Base-by-base conservation (phyloP, 2,797 vertebrate genomes). In the Acrossocheilus fasciatus region DNA sequence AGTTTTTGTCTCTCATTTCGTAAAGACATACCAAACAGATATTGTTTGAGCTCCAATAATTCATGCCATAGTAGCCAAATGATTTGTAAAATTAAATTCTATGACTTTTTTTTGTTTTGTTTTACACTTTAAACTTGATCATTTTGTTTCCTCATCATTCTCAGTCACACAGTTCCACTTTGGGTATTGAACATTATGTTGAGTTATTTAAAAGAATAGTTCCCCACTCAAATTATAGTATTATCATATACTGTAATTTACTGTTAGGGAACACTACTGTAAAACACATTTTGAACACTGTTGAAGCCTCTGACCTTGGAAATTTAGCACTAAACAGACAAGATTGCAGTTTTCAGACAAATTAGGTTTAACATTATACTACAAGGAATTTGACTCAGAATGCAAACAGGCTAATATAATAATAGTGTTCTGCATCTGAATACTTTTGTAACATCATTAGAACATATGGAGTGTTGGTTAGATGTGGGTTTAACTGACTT, bases 401-500 rank as follows among this genome's bases (percentile, higher is more conserved):
- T 23, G 34, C 3, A 64, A 79, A 80, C 3, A 62, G 12, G 23
- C 4, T 47, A 7, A 66, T 43, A 18, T 20, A 66, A 34, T 34
- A 30, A 45, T 43, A 77, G 6, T 14, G 52, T n/a, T 77, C 30
- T 41, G 75, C 52, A 77, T 15, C 20, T 78, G 52, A 59, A 59
- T 57, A 59, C 26, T 52, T 52, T 9, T 76, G 18, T 23, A 11
- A 75, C 26, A 52, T 50, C 17, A 20, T 62, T 34, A 66, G 15
- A 30, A 80, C n/a, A 41, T 20, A 20, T 41, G 36, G 15, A 41
- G 11, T 15, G 59, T 64, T 62, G 59, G 3, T 59, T 45, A 54
- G 39, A 62, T 41, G 81, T 50, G 41, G 54, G 54, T 70, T 83
- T 43, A 82, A 43, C 68, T 14, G 7, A 30, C 30, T 70, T 81